Percentiles rank a stretch among this genome's conserved stretches.
Evolutionary conservation across 2,113 vertebrate species (phyloP).

Genomic region (Ictalurus punctatus): DNA sequence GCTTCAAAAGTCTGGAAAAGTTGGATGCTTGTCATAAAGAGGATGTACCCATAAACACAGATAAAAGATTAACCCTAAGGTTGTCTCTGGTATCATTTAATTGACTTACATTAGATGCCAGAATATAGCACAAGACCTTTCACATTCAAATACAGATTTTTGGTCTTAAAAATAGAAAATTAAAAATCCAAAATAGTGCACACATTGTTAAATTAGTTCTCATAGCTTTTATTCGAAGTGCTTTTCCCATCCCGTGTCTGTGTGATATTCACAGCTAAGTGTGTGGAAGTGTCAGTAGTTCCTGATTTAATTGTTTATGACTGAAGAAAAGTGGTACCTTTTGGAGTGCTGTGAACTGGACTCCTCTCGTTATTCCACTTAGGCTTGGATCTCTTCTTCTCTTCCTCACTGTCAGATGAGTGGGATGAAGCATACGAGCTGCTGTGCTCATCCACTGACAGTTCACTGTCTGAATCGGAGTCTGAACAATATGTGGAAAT

Average conservation of each 20-base stretch:
- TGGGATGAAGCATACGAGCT: constrained; percentile 83
- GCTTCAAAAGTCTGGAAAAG: neutral
- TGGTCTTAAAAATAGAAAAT: neutral
- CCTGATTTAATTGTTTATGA: neutral
- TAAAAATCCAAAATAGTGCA: neutral
- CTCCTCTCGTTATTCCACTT: constrained; percentile 76
- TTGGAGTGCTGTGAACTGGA: constrained; percentile 80
- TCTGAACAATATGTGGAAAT: constrained; percentile 60
- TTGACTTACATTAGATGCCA: neutral
- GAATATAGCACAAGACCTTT: neutral
- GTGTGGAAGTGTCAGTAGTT: neutral
- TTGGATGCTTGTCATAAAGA: neutral
- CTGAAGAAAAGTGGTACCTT: constrained; percentile 68
- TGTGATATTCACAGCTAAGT: neutral
- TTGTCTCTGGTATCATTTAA: neutral
- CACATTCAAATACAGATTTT: neutral
- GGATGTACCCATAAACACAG: neutral
- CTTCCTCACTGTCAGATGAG: constrained; percentile 83
- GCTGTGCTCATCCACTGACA: constrained; percentile 83
- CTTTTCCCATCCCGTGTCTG: neutral
- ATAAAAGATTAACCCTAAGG: neutral
- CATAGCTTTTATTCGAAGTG: neutral
- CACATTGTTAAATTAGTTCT: neutral
- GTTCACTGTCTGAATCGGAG: constrained; percentile 85
- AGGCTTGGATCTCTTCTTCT: constrained; percentile 60